A percentile compares a stretch with the other conserved stretches of the same genome.
Evolutionary conservation across 1,140 invertebrate genomes (phyloP).

Genomic region (Muscidifurax raptorellus): DNA sequence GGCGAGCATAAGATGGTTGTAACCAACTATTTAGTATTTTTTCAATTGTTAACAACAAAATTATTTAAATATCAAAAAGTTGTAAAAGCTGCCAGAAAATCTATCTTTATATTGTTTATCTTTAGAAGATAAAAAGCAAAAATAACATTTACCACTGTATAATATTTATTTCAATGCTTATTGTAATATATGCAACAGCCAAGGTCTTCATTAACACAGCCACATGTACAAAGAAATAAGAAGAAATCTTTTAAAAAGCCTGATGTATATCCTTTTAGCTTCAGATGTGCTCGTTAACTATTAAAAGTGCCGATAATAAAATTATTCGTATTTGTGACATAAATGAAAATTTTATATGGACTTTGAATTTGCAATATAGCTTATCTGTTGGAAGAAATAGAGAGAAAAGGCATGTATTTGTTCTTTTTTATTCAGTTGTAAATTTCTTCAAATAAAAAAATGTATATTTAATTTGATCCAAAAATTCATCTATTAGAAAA

Average conservation of each 20-base stretch:
- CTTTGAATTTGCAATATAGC: slow-evolving; percentile 26
- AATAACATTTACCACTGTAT: not conserved
- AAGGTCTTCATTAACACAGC: too few relatives aligned
- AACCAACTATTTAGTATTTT: not conserved
- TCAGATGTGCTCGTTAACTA: slow-evolving; percentile 36
- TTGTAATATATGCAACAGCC: not conserved
- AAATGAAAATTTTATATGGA: slow-evolving; percentile 37
- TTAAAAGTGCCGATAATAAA: slow-evolving; percentile 49
- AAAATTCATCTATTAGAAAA: too few relatives aligned
- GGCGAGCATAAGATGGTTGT: too few relatives aligned
- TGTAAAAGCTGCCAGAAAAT: not conserved
- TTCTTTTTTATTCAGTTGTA: too few relatives aligned
- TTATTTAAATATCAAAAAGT: too few relatives aligned
- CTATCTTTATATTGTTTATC: not conserved
- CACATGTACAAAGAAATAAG: too few relatives aligned
- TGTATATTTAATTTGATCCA: too few relatives aligned
- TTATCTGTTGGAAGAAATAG: not conserved
- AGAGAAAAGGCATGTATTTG: too few relatives aligned
- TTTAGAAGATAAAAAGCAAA: not conserved
- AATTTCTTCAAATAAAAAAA: too few relatives aligned
- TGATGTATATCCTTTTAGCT: slow-evolving; percentile 29
- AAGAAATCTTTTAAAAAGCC: not conserved
- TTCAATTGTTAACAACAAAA: not conserved
- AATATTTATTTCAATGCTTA: not conserved
- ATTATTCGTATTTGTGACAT: slow-evolving; percentile 38